Evolutionary conservation across 2,113 vertebrate species (phyloP).

Genomic region (Scytalopus superciliaris): DNA sequence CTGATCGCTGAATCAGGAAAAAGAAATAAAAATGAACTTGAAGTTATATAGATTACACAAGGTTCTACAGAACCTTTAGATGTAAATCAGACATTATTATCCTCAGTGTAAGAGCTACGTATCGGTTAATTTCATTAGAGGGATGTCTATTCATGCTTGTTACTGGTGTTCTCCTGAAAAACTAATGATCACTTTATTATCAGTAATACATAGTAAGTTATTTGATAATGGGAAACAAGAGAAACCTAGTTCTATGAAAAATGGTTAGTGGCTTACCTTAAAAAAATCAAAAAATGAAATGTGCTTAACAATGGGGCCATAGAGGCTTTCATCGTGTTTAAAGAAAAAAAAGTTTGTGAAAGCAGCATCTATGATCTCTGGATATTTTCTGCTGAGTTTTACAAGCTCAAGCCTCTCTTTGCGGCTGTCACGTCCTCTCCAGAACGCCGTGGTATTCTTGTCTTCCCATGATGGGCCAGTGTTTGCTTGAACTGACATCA

Average conservation of each 20-base stretch:
- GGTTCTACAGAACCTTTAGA: conserved; percentile 27
- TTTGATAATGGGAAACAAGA: background rate
- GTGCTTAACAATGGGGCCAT: conserved; percentile 95
- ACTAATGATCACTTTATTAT: background rate
- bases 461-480: conserved; percentile 88
- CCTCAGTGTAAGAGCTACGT: background rate
- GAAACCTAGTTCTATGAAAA: background rate
- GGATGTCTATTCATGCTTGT: background rate
- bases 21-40: conserved; percentile 51
- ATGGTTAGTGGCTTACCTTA: conserved; percentile 79
- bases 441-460: conserved; percentile 90
- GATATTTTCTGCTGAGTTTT: conserved; percentile 87
- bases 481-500: conserved; percentile 97
- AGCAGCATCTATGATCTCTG: conserved; percentile 89
- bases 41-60: background rate
- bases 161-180: background rate
- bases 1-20: conserved; percentile 49
- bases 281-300: conserved; percentile 99
- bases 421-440: conserved; percentile 95
- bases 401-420: conserved; percentile 94
- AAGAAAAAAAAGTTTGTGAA: conserved; percentile 99
- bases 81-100: background rate
- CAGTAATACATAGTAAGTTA: background rate
- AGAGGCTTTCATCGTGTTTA: conserved; percentile 91
- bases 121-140: background rate